These are phyloP conservation scores for Fragum whitleyi DNA, from an alignment of 2,888 invertebrate species.

Conservation along the genomic window DNA sequence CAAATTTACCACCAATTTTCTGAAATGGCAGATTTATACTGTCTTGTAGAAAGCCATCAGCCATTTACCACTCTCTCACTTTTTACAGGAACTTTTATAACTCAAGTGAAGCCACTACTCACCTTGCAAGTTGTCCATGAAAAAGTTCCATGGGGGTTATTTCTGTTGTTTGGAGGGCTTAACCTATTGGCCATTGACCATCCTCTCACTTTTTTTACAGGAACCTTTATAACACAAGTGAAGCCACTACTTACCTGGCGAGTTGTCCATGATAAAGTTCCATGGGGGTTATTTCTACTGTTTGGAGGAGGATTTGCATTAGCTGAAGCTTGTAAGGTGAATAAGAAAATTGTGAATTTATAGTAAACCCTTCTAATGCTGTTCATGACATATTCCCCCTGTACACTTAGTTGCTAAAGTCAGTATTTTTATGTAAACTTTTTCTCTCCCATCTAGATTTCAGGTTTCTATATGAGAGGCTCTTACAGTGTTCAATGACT, in stretches of 20 bases:
- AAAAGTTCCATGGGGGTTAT: constrained; percentile 95
- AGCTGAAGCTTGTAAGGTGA: constrained; percentile 92
- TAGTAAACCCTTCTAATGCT: too few species aligned
- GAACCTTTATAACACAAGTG: constrained; percentile 3
- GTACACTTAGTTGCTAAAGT: too few species aligned
- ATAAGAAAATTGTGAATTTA: not conserved
- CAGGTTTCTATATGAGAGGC: too few species aligned
- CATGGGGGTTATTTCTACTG: constrained; percentile 95
- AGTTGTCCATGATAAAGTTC: constrained; percentile 93
- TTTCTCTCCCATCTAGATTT: too few species aligned
- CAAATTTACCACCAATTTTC: too few species aligned
- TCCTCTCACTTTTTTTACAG: constrained; percentile 27
- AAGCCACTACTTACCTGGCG: constrained; percentile 92
- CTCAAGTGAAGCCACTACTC: constrained; percentile 87
- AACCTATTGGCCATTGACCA: too few species aligned
- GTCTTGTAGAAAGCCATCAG: too few species aligned
- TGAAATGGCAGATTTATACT: too few species aligned
- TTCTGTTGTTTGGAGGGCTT: constrained; percentile 93
- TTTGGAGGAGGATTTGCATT: constrained; percentile 94
- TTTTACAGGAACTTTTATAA: constrained; percentile 23
- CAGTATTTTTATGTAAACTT: too few species aligned
- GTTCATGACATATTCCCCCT: too few species aligned
- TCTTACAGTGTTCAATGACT: too few species aligned
- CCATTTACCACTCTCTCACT: too few species aligned
- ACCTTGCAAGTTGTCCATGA: constrained; percentile 94